Evolutionary conservation across 2,888 invertebrate genomes (phyloP), one percentile per base, ranked within the genome.

Genomic region (Pyrrhosoma nymphula): DNA sequence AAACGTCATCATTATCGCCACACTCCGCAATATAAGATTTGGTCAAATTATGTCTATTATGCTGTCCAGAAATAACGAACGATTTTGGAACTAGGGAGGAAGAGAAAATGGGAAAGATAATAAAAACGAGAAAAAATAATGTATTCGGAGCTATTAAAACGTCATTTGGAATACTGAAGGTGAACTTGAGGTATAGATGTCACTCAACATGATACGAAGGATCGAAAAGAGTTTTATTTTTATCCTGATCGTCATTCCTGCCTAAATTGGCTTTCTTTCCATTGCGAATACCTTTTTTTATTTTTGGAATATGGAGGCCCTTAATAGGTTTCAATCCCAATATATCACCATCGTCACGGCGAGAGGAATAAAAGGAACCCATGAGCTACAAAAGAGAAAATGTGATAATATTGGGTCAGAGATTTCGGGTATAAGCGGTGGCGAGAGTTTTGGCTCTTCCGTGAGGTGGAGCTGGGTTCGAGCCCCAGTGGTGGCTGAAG

Each of bases 1-100:
- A 60, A 82, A 55, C 89, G 89, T 89, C 47, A 89, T 56, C 89
- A 89, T 89, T 89, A 89, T 89, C 89, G 26, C 56, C 89, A 12
- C 89, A 47, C 47, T 47, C 26, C 26, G 14, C 47, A 8, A 26
- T 56, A 14, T 35, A 56, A 56, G 47, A 89, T 56, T 55, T 89
- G 89, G 47, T n/a, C 8, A 56, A 26, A 56, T 23, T 23, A 89
- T 56, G 89, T 16, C 89, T 56, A 56, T 89, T 55, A 56, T 89
- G n/a, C 89, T 56, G 89, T 56, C 89, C 89, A 47, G 47, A 89
- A 89, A 89, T 89, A 89, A 89, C 56, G 47, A 26, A 47, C 89
- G 26, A 56, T 89, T n/a, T n/a, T 35, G n/a, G 35, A 26, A 8
- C 12, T 47, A 47, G 0, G n/a, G 18, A 16, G 89, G 8, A 89